phyloP scores from a whole-genome alignment of 1,140 invertebrate genomes.

The Meteorus sp. region DNA sequence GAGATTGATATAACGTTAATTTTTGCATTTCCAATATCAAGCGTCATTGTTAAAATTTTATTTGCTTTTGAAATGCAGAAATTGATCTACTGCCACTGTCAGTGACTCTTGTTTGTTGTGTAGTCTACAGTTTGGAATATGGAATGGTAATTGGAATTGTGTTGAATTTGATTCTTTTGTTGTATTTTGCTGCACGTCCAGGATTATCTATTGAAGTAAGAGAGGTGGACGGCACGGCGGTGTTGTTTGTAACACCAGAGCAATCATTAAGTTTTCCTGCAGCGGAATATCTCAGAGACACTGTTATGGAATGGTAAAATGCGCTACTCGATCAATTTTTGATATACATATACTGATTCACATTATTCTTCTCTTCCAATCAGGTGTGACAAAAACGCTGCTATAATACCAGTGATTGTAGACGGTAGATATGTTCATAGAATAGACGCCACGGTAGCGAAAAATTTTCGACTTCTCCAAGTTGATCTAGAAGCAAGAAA shows the following conservation, averaged over 20 bases:
- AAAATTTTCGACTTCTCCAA: constrained; percentile 52
- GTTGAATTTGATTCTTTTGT: constrained; percentile 67
- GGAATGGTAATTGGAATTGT: constrained; percentile 73
- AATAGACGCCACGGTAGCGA: constrained; percentile 68
- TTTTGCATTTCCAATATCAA: not conserved
- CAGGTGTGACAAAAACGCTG: constrained; percentile 43
- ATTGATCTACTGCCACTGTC: constrained; percentile 67
- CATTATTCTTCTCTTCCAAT: constrained; percentile 33
- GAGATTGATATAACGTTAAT: constrained; percentile 44
- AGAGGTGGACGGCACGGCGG: constrained; percentile 42
- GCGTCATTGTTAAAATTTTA: not conserved
- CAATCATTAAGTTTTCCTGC: constrained; percentile 69
- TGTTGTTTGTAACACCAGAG: constrained; percentile 62
- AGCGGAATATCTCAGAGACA: constrained; percentile 66
- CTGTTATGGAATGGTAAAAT: constrained; percentile 54
- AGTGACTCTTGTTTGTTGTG: constrained; percentile 66
- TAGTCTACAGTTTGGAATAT: constrained; percentile 70
- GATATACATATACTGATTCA: not conserved
- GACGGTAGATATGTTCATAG: constrained; percentile 64
- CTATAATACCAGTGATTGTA: constrained; percentile 60
- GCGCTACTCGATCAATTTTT: not conserved
- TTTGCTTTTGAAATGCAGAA: constrained; percentile 55
- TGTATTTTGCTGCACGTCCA: constrained; percentile 70
- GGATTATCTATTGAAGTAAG: constrained; percentile 58
- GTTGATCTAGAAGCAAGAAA: constrained; percentile 43